Evolutionary conservation across 2,888 invertebrate genomes (phyloP).

Genomic region (Coecobrya sp.): DNA sequence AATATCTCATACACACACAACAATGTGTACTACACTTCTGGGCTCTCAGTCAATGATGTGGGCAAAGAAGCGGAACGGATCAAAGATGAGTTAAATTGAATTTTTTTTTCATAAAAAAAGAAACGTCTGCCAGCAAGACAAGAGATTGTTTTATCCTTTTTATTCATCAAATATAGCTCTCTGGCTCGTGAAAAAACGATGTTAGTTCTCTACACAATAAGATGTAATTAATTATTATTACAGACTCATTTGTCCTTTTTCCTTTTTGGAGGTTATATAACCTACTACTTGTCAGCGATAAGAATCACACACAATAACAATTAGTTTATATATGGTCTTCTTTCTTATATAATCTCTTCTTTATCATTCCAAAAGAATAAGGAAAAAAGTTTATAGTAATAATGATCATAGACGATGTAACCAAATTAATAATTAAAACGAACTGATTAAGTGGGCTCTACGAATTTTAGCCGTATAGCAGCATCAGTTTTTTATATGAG

Average conservation of each 20-base stretch:
- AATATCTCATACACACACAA: background rate
- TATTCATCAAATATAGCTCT: conserved; percentile 17
- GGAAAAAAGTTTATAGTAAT: conserved; percentile 36
- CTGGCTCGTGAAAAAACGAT: conserved; percentile 63
- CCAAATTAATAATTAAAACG: conserved; percentile 63
- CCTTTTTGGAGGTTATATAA: conserved; percentile 64
- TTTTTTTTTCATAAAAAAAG: conserved; percentile 39
- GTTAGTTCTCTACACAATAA: conserved; percentile 64
- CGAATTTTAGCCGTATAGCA: background rate
- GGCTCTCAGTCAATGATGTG: conserved; percentile 71
- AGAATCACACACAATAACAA: conserved; percentile 49
- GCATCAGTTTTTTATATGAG: background rate
- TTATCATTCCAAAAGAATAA: conserved; percentile 51
- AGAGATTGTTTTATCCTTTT: conserved; percentile 26
- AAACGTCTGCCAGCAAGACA: conserved; percentile 66
- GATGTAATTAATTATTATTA: conserved; percentile 65
- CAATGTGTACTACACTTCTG: background rate
- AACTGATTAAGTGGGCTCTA: conserved; percentile 11
- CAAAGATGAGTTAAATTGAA: conserved; percentile 75
- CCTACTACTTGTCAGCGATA: conserved; percentile 54
- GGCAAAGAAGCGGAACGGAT: conserved; percentile 75
- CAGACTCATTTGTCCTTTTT: conserved; percentile 76
- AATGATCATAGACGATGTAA: conserved; percentile 61
- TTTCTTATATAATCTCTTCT: conserved; percentile 34
- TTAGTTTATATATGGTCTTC: conserved; percentile 34